Conservation (phyloP, 2,888 invertebrate genomes). For the Folsomia candida region DNA sequence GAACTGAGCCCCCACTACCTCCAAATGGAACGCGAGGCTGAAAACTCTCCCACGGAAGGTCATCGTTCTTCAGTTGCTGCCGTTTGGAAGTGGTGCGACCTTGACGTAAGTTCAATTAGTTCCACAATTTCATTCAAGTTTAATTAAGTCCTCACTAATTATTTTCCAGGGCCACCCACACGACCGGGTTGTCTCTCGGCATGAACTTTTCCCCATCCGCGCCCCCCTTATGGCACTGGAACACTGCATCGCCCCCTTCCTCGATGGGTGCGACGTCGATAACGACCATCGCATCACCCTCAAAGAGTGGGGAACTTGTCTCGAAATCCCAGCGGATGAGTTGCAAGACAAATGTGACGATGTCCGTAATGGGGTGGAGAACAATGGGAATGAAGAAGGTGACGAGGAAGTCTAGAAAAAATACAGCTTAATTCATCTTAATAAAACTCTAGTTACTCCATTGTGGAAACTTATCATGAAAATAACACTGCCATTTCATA, state of each 20-base stretch:
- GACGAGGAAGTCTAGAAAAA: conserved; percentile 38
- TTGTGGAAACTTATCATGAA: neutral
- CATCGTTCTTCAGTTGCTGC: conserved; percentile 88
- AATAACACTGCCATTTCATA: neutral
- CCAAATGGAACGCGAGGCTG: conserved; percentile 84
- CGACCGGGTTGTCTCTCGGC: conserved; percentile 58
- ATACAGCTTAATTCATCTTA: neutral
- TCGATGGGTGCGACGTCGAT: conserved; percentile 84
- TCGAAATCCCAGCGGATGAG: conserved; percentile 59
- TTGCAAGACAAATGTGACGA: conserved; percentile 78
- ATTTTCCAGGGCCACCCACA: conserved; percentile 85
- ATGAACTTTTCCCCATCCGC: conserved; percentile 76
- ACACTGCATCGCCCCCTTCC: conserved; percentile 95
- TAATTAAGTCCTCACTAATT: no score
- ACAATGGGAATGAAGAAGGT: conserved; percentile 19
- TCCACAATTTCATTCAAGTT: no score
- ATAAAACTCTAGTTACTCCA: no score
- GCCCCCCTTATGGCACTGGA: conserved; percentile 93
- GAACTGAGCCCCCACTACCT: conserved; percentile 79
- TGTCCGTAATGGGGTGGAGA: conserved; percentile 59
- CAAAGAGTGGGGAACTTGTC: conserved; percentile 78
- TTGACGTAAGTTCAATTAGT: no score
- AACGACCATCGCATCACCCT: conserved; percentile 87
- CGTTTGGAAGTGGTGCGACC: conserved; percentile 97
- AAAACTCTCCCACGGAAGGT: conserved; percentile 68